Base-by-base conservation (phyloP, 2,888 invertebrate species). In the Ennomos fuscantarius region DNA sequence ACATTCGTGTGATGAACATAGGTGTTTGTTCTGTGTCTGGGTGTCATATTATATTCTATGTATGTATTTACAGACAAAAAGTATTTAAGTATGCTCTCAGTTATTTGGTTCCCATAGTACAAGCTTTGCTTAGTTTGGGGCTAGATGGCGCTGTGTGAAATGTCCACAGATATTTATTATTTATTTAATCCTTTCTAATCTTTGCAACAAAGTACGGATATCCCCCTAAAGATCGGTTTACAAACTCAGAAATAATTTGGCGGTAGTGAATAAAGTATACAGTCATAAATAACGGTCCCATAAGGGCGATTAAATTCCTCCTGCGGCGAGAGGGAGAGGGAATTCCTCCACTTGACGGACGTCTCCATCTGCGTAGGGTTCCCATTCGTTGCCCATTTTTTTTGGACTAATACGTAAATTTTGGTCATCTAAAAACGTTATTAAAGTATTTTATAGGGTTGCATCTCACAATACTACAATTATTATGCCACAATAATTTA, bases 271-370 rank as follows among this genome's bases (percentile, higher is more conserved):
- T 71, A 69, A 66, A 71, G 68, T 76, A 79, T 78, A 76, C 68
- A 72, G 73, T 66, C 68, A 79, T 82, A 84, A 82, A 82, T 79
- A 81, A 79, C 74, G 68, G 63, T 74, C 74, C 74, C 76, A 68
- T 78, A 74, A 74, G 79, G 69, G 71, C 79, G 79, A 86, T 86
- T 85, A 84, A 84, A 83, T 85, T 84, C 82, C 80, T 76, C 74
- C 66, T 61, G 53, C 70, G 65, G 67, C 65, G 70, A 70, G 74
- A 5, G 73, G 69, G 62, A 68, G 74, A 74, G 74, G 70, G 72
- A 79, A 81, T 83, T 78, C 74, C 74, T 76, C 66, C 74, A 70
- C 76, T 78, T 73, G 77, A 84, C 79, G 83, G 79, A 85, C 79
- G 83, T 85, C 84, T 85, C 81, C 78, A 84, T 86, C 39, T 41